Conservation (phyloP, 2,797 vertebrate genomes). For the Sarcoramphus papa region DNA sequence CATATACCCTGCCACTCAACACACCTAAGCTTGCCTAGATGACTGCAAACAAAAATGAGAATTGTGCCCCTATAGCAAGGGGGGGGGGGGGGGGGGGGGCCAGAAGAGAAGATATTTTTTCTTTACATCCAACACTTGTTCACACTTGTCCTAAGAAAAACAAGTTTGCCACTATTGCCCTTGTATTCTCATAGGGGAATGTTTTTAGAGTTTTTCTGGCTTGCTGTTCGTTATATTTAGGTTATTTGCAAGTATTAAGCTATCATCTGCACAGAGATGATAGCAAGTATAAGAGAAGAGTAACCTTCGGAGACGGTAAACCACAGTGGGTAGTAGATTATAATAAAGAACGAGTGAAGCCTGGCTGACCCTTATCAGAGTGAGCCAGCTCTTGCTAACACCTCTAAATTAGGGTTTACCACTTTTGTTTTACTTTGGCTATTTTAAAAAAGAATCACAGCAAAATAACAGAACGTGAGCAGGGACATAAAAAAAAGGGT, state of each 20-base stretch:
- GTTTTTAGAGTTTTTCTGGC: background rate
- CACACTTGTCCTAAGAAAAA: constrained; percentile 7
- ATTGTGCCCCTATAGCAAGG: background rate
- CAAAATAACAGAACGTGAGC: background rate
- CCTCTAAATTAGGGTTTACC: background rate
- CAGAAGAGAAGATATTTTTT: background rate
- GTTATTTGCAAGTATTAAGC: constrained; percentile 12
- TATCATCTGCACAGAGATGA: background rate
- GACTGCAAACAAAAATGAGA: background rate
- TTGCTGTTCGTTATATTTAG: background rate
- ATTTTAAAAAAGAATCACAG: background rate
- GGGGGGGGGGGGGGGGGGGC: no score
- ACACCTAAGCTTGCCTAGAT: background rate
- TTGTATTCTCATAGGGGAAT: background rate
- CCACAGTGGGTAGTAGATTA: background rate
- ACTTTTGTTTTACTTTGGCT: background rate
- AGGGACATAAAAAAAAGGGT: background rate
- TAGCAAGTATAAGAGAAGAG: background rate
- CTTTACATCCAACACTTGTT: background rate
- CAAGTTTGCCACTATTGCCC: background rate
- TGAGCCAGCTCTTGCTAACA: background rate
- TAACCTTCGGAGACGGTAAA: background rate
- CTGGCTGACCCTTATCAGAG: background rate
- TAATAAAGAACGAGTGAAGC: background rate
- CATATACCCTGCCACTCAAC: background rate